Evolutionary conservation across 2,888 invertebrate species (phyloP).

Genomic region (Tachina fera): DNA sequence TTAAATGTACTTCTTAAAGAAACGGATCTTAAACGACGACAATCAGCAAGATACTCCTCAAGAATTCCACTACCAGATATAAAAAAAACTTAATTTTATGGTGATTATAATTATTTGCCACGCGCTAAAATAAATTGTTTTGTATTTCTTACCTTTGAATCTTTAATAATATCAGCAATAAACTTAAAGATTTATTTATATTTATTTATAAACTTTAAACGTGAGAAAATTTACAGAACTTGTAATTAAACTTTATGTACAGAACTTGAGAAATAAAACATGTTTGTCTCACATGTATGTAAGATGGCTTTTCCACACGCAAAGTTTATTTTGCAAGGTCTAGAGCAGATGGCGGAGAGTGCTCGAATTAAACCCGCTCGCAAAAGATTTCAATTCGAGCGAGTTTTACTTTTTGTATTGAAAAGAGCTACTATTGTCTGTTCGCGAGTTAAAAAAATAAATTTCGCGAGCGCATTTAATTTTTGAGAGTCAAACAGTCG

Average conservation of each 20-base stretch:
- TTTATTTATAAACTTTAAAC: conserved; percentile 49
- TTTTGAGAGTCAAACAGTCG: no score
- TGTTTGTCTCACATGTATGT: no score
- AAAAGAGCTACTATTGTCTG: no score
- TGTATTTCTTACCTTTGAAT: neutral
- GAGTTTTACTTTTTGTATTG: no score
- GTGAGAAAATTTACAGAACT: conserved; percentile 63
- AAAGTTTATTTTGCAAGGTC: no score
- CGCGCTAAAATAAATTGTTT: conserved; percentile 31
- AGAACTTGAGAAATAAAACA: no score
- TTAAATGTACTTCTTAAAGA: conserved; percentile 33
- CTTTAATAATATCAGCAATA: neutral
- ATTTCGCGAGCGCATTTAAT: no score
- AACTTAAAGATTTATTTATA: conserved; percentile 34
- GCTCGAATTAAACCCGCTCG: no score
- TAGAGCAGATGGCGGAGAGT: no score
- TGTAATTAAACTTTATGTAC: neutral
- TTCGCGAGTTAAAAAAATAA: no score
- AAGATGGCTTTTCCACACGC: no score
- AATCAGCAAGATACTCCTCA: conserved; percentile 7
- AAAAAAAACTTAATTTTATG: neutral
- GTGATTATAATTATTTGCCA: conserved; percentile 31
- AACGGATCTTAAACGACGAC: conserved; percentile 54
- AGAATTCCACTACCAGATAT: conserved; percentile 21
- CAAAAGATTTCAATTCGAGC: no score